Evolutionary conservation across 1,140 invertebrate species (phyloP).

Genomic region (Pseudomyrmex cubaensis): DNA sequence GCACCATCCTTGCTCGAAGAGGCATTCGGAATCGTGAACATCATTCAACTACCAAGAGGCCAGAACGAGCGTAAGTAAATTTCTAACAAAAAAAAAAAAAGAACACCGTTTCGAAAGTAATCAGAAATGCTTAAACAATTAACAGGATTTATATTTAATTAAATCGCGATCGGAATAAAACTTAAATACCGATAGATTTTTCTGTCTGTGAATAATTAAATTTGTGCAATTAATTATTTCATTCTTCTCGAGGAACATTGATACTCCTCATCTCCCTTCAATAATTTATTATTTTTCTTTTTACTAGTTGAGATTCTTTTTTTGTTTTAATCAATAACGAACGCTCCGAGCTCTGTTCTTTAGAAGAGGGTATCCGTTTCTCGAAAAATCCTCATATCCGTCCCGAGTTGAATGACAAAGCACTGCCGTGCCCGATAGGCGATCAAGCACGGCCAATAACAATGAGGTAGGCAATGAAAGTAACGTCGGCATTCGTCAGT

Average conservation of each 20-base stretch:
- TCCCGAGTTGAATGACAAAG: slow-evolving; percentile 2
- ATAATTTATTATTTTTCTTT: no score
- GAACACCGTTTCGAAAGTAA: no score
- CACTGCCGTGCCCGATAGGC: background rate
- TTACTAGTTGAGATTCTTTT: background rate
- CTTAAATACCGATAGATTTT: no score
- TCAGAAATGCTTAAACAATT: no score
- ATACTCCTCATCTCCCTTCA: no score
- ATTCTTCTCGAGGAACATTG: no score
- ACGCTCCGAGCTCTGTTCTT: slow-evolving; percentile 3
- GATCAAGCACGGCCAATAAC: background rate
- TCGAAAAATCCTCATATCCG: slow-evolving; percentile 18
- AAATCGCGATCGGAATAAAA: no score
- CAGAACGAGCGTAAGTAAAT: slow-evolving; percentile 47
- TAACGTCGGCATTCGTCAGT: slow-evolving; percentile 2
- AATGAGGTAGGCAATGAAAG: slow-evolving; percentile 13
- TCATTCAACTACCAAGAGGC: background rate
- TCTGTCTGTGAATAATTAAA: no score
- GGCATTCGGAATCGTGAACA: slow-evolving; percentile 29
- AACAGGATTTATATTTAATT: no score
- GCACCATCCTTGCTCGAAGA: slow-evolving; percentile 25
- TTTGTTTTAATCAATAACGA: slow-evolving; percentile 30
- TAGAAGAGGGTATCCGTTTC: background rate
- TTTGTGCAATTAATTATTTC: no score
- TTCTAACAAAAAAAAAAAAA: background rate